Base-by-base conservation (phyloP, 2,888 invertebrate species). In the Cephus nigrinus region DNA sequence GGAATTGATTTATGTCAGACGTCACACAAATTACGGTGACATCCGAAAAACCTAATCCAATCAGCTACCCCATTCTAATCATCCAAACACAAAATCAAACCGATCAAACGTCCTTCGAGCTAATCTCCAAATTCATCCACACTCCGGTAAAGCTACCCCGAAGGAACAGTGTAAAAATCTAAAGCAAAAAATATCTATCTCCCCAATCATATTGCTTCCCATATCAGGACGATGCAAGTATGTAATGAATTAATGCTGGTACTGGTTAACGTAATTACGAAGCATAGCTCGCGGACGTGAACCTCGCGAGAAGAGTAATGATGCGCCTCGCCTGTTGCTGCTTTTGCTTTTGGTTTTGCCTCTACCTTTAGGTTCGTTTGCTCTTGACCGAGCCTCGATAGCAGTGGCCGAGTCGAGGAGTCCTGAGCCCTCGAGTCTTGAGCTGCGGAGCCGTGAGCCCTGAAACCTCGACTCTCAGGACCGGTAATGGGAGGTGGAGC, bases 231-330 rank as follows among this genome's bases (percentile, higher is more conserved):
- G 71, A 71, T 31, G 11, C 71, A 33, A 71, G 71, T 71, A 68
- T 82, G 82, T 84, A 84, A 85, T 84, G 83, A 85, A 84, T 84
- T 82, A 84, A 85, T 82, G 82, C 81, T 83, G 80, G 76, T 80
- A 77, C 79, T 85, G 84, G 86, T 88, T 87, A 88, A 86, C 86
- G 87, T 89, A 88, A 89, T 89, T 88, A 89, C 86, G 84, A 86
- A 86, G 82, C 82, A 82, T 78, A 76, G 76, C 80, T 81, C 80
- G 79, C 73, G 75, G 77, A 81, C 80, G 77, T 80, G 78, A 77
- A 80, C 80, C 80, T 81, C 81, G 86, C 80, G 80, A 75, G 85
- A 89, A 89, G 89, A 89, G 86, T 88, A 87, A 89, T 89, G 89
- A 89, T 89, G 85, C 85, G 82, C 81, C 81, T 83, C 84, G 86